These are phyloP conservation scores for Heliangelus exortis DNA, from an alignment of 2,797 vertebrate species.

Conservation along the genomic window DNA sequence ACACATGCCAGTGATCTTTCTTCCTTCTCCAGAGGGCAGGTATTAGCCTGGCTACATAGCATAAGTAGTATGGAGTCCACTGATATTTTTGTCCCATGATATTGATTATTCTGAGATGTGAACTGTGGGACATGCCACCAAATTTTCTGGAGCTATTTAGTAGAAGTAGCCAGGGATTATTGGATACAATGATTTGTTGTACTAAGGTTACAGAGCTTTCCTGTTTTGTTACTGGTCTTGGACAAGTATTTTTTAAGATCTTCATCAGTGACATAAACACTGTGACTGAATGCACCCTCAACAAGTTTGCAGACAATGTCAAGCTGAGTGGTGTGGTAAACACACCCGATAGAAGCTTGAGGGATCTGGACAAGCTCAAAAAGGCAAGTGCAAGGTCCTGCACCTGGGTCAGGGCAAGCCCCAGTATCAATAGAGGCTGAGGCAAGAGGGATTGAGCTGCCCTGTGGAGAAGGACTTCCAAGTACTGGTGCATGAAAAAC, in stretches of 20 bases:
- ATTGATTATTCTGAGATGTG: not conserved
- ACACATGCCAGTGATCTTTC: not conserved
- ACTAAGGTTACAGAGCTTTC: not conserved
- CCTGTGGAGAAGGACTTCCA: not conserved
- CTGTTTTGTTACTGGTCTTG: not conserved
- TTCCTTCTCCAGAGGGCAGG: not conserved
- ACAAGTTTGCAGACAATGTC: not conserved
- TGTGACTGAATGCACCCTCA: not conserved
- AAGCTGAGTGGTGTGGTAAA: fast-evolving
- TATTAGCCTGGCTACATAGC: not conserved
- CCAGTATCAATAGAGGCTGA: not conserved
- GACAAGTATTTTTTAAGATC: not conserved
- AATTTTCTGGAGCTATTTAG: not conserved
- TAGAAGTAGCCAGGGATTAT: not conserved
- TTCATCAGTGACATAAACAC: not conserved
- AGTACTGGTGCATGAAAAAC: not conserved
- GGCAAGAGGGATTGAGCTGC: not conserved
- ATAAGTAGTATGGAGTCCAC: not conserved
- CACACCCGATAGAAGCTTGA: not conserved
- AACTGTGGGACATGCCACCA: not conserved
- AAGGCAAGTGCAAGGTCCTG: not conserved
- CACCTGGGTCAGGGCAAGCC: not conserved
- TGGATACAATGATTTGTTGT: not conserved
- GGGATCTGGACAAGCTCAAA: not conserved
- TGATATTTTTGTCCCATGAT: not conserved